Base-by-base conservation (phyloP, 2,113 vertebrate species). In the Strix aluco region DNA sequence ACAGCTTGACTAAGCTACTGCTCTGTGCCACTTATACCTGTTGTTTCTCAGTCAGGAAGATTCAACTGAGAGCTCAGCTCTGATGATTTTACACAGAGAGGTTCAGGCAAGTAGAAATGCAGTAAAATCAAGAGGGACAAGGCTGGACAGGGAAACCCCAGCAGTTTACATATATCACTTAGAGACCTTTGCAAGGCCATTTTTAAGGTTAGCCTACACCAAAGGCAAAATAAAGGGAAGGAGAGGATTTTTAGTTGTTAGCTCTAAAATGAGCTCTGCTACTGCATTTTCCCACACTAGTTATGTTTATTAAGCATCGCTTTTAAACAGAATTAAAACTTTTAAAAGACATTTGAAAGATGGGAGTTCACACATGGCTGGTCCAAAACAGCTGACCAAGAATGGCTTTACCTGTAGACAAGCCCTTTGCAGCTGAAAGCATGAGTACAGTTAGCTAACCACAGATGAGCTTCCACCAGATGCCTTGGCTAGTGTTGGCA, bases 301-400 rank as follows among this genome's bases (percentile, higher is more conserved):
- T 36, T 47, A 27, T 8, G 29, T 70, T 82, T 51, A 62, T 18
- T 7, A 71, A 88, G 51, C 25, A 40, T 5, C 13, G 5, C 16
- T 65, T 46, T 52, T 51, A 65, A 71, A 65, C 0, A 1, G 42
- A 58, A 75, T 25, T 29, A 55, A 63, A 61, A 49, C 36, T 42
- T 30, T 36, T 26, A 2, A 57, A 34, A 70, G 27, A 32, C 36
- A 38, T 44, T 51, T 58, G 32, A 62, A 74, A 49, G 38, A 62
- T 1, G 1, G 20, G 30, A 55, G n/a, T 47, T 54, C 29, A 54
- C 46, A 26, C 3, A 1, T 3, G 6, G 20, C 47, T 73, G 27
- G 26, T 49, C 49, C 70, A 57, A 61, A 66, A 42, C 2, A 36
- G n/a, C 69, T 32, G 40, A 23, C 15, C 47, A 23, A 42, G 40